Evolutionary conservation across 2,113 vertebrate species (phyloP).

Genomic region (Zosterops hypoxanthus): DNA sequence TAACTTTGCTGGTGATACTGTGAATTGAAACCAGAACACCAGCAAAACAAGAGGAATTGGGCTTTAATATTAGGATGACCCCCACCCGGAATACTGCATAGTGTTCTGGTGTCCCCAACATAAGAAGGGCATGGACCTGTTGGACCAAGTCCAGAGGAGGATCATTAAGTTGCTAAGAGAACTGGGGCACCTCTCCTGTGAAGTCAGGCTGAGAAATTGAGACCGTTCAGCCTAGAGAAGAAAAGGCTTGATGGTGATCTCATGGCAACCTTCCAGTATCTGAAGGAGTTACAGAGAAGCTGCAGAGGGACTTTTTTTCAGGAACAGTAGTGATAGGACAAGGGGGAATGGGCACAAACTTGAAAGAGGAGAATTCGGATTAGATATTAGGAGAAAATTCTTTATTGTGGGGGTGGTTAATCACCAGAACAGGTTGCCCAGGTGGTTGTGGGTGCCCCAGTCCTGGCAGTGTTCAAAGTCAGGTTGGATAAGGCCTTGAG

Average conservation of each 20-base stretch:
- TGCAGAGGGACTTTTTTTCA: not conserved
- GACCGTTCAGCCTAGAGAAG: too few relatives aligned
- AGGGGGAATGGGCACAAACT: not conserved
- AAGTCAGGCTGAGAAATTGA: not conserved
- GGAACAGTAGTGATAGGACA: not conserved
- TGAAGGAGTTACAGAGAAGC: not conserved
- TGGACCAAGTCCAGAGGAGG: not conserved
- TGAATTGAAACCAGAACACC: not conserved
- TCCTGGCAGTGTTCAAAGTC: not conserved
- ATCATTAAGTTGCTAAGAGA: not conserved
- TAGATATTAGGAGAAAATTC: not conserved
- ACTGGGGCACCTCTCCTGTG: too few relatives aligned
- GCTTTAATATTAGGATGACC: not conserved
- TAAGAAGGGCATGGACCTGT: not conserved
- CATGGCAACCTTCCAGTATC: not conserved
- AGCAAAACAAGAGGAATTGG: not conserved
- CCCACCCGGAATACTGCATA: not conserved
- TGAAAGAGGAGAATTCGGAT: not conserved
- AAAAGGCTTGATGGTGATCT: too few relatives aligned
- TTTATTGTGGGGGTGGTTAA: not conserved
- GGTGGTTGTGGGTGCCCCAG: too few relatives aligned
- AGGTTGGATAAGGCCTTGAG: not conserved
- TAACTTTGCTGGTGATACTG: not conserved
- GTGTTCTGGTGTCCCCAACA: rapidly evolving
- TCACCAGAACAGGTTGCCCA: too few relatives aligned